A percentile compares a stretch with the other conserved stretches of the same genome.
These are phyloP conservation scores for Himalopsyche anomala DNA, from an alignment of 2,888 invertebrate species.

Conservation along the genomic window DNA sequence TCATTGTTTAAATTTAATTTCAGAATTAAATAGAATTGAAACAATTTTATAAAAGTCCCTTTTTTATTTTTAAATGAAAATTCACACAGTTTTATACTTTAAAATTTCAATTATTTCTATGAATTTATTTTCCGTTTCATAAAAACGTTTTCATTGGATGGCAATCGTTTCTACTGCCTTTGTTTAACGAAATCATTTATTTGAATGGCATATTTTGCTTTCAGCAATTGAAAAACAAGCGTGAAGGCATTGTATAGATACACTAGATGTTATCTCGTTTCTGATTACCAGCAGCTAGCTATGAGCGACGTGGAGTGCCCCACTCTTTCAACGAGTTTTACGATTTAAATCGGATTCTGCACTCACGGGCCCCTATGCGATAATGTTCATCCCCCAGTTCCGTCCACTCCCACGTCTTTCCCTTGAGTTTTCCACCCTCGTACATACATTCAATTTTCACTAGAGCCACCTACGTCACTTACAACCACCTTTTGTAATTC, in stretches of 20 bases:
- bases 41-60: too few relatives aligned
- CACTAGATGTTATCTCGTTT: constrained; percentile 52
- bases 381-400: constrained; percentile 2
- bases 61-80: too few relatives aligned
- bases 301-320: constrained; percentile 50
- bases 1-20: too few relatives aligned
- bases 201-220: too few relatives aligned
- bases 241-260: constrained; percentile 35
- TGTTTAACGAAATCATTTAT: too few relatives aligned
- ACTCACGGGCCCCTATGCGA: constrained; percentile 47
- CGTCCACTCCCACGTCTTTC: constrained; percentile 12
- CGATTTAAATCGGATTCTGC: constrained; percentile 58
- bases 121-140: too few relatives aligned
- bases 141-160: too few relatives aligned
- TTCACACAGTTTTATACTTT: too few relatives aligned
- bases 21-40: too few relatives aligned
- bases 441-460: constrained; percentile 7
- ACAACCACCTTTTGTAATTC: not conserved
- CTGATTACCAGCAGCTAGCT: constrained; percentile 50
- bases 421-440: constrained; percentile 3
- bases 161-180: too few relatives aligned
- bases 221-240: not conserved
- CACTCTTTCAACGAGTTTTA: constrained; percentile 51
- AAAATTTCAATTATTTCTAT: too few relatives aligned
- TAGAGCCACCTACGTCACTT: not conserved